Evolutionary conservation across 2,888 invertebrate genomes (phyloP).

Genomic region (Lasioglossum calceatum): DNA sequence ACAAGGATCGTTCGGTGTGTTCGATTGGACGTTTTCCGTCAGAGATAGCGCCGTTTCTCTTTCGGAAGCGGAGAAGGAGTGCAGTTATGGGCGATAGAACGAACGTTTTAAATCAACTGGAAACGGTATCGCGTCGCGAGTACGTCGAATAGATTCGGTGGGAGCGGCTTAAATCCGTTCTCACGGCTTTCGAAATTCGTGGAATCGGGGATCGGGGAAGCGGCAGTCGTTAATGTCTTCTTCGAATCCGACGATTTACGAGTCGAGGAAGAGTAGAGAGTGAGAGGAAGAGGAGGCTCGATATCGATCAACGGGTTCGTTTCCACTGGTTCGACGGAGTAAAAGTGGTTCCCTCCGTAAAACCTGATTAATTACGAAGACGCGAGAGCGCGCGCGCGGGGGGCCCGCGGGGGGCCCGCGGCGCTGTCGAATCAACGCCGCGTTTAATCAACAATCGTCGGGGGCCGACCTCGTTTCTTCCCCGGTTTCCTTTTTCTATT

Average conservation of each 20-base stretch:
- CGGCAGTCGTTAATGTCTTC: neutral
- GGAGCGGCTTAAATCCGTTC: neutral
- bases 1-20: no score
- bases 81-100: neutral
- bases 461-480: neutral
- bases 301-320: neutral
- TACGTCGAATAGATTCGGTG: neutral
- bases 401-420: neutral
- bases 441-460: neutral
- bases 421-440: conserved; percentile 7
- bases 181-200: conserved; percentile 7
- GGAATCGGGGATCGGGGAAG: neutral
- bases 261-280: neutral
- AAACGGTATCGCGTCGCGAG: neutral
- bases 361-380: neutral
- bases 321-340: neutral
- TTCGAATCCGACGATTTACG: neutral
- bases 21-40: no score
- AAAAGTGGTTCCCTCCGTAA: neutral
- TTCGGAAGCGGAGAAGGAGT: neutral
- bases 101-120: neutral
- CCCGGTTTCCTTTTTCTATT: neutral
- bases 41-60: neutral
- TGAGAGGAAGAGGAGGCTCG: neutral
- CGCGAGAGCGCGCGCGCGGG: neutral